Percentiles rank a stretch among this genome's conserved stretches.
Conservation (phyloP, 2,113 vertebrate genomes). For the Propithecus coquereli region DNA sequence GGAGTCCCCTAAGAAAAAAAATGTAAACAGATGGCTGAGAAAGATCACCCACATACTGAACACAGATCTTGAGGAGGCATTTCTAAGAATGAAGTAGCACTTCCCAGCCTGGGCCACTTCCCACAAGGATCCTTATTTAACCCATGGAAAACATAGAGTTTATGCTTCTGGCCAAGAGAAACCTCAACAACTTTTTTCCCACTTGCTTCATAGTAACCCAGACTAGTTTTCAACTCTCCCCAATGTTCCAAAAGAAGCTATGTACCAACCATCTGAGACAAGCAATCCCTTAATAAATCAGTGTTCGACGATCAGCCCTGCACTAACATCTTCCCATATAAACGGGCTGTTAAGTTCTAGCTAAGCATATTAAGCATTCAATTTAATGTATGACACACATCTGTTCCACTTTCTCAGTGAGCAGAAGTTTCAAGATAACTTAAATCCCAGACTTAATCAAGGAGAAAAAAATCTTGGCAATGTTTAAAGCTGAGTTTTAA, state of each 20-base stretch:
- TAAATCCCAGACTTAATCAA: conserved; percentile 54
- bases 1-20: conserved; percentile 58
- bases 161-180: background rate
- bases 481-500: conserved; percentile 52
- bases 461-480: conserved; percentile 12
- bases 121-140: conserved; percentile 71
- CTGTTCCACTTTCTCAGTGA: conserved; percentile 51
- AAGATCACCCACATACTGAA: conserved; percentile 60
- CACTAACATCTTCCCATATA: conserved; percentile 10
- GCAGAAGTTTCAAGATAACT: conserved; percentile 64
- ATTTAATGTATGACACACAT: conserved; percentile 62
- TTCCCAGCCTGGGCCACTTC: conserved; percentile 66
- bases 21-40: conserved; percentile 70
- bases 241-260: background rate
- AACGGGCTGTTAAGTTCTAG: background rate
- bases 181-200: background rate
- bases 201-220: background rate
- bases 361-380: conserved; percentile 44
- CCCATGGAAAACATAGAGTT: background rate
- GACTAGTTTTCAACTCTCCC: background rate
- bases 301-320: background rate
- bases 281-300: background rate
- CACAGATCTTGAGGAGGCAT: conserved; percentile 63
- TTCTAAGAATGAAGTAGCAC: conserved; percentile 74
- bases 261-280: background rate